Percentiles rank a stretch among this genome's conserved stretches.
These are phyloP conservation scores for Tiphia femorata DNA, from an alignment of 2,888 invertebrate species.

Conservation along the genomic window DNA sequence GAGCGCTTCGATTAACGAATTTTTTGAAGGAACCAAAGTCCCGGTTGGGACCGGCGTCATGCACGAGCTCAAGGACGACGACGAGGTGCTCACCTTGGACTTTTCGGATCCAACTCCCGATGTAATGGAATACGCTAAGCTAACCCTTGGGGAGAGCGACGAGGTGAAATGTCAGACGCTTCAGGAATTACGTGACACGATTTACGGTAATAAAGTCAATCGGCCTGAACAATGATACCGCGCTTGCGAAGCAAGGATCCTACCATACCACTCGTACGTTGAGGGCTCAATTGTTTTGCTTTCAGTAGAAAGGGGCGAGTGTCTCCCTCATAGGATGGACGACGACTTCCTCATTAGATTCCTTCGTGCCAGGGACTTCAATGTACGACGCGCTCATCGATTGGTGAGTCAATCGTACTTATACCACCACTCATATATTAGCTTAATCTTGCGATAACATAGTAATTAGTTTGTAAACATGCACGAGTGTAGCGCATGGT, in stretches of 20 bases:
- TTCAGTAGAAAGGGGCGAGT: conserved; percentile 82
- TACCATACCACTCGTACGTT: neutral
- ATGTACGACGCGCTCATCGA: conserved; percentile 79
- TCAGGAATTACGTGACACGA: conserved; percentile 80
- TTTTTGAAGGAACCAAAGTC: no score
- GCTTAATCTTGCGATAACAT: no score
- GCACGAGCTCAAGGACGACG: conserved; percentile 43
- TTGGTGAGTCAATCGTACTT: conserved; percentile 81
- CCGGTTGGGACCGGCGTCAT: no score
- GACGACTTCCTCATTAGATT: conserved; percentile 82
- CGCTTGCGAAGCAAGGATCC: neutral
- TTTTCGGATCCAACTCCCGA: conserved; percentile 77
- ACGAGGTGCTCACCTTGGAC: conserved; percentile 75
- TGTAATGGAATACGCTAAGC: conserved; percentile 76
- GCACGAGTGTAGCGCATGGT: no score
- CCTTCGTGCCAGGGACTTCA: conserved; percentile 80
- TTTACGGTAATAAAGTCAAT: conserved; percentile 74
- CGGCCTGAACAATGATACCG: no score
- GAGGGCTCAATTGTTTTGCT: conserved; percentile 25
- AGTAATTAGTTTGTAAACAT: no score
- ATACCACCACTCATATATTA: no score
- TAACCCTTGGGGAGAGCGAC: conserved; percentile 79
- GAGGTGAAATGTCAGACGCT: conserved; percentile 78
- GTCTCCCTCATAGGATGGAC: conserved; percentile 81
- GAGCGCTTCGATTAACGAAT: no score